These are phyloP conservation scores for Oreochromis tanganicae DNA, from an alignment of 2,113 vertebrate species.

Conservation along the genomic window DNA sequence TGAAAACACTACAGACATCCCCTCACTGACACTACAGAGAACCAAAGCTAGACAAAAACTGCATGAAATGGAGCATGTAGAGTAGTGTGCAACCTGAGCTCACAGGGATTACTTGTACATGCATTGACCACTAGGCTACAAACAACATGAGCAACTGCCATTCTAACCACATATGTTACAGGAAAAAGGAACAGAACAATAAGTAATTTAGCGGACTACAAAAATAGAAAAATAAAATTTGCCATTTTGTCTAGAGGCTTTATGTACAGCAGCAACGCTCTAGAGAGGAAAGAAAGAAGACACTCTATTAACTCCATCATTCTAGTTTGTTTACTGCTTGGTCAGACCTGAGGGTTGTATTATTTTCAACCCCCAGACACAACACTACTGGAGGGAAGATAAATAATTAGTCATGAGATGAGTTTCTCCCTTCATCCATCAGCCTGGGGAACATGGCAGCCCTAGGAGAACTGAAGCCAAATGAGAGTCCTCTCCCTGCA, in stretches of 20 bases:
- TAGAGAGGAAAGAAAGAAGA: neutral
- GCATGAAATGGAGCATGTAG: neutral
- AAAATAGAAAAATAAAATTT: neutral
- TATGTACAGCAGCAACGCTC: neutral
- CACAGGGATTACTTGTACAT: neutral
- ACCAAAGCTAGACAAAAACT: neutral
- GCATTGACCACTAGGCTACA: neutral
- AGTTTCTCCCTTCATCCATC: constrained; percentile 58
- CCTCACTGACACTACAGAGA: neutral
- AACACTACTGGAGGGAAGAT: constrained; percentile 46
- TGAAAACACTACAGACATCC: neutral
- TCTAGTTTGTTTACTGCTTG: constrained; percentile 36
- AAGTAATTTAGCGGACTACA: neutral
- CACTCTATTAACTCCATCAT: constrained; percentile 18
- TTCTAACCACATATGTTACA: neutral
- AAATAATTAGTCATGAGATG: constrained; percentile 64
- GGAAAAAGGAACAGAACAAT: neutral
- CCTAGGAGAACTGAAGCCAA: constrained; percentile 9
- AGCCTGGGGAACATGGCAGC: constrained; percentile 44
- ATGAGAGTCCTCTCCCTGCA: constrained; percentile 26
- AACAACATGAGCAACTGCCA: neutral
- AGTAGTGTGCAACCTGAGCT: neutral
- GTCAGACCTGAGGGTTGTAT: constrained; percentile 26
- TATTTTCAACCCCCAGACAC: constrained; percentile 35
- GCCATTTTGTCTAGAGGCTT: neutral